phyloP scores from a whole-genome alignment of 2,113 vertebrate genomes.

The Triplophysa dalaica region DNA sequence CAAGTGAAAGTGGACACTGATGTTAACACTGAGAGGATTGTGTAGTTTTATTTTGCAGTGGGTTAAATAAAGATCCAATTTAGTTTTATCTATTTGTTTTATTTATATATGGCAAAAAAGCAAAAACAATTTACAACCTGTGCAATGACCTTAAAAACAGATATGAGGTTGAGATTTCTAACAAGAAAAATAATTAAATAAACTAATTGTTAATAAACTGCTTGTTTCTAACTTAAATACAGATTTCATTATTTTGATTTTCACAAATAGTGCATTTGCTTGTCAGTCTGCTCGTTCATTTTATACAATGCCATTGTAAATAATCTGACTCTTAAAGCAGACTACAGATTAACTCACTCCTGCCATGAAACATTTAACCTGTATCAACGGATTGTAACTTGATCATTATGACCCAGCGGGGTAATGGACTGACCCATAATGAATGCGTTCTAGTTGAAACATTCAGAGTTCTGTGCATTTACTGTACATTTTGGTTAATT shows the following conservation, averaged over 20 bases:
- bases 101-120: constrained; percentile 21
- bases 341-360: not conserved
- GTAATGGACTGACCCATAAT: not conserved
- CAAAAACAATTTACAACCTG: constrained; percentile 20
- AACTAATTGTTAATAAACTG: not conserved
- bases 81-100: constrained; percentile 31
- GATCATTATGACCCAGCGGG: not conserved
- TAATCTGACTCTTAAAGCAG: not conserved
- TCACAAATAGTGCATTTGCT: constrained; percentile 37
- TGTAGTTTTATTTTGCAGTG: not conserved
- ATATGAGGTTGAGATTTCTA: constrained; percentile 10
- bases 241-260: constrained; percentile 2
- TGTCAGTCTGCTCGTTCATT: not conserved
- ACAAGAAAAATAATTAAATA: constrained; percentile 30
- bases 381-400: not conserved
- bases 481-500: not conserved
- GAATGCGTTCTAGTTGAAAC: not conserved
- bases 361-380: not conserved
- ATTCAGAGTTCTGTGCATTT: not conserved
- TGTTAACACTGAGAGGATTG: not conserved
- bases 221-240: constrained; percentile 18
- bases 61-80: not conserved
- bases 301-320: not conserved
- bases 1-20: not conserved
- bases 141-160: not conserved